These are phyloP conservation scores for Motacilla tschutschensis DNA, from an alignment of 2,113 vertebrate genomes.

Conservation along the genomic window DNA sequence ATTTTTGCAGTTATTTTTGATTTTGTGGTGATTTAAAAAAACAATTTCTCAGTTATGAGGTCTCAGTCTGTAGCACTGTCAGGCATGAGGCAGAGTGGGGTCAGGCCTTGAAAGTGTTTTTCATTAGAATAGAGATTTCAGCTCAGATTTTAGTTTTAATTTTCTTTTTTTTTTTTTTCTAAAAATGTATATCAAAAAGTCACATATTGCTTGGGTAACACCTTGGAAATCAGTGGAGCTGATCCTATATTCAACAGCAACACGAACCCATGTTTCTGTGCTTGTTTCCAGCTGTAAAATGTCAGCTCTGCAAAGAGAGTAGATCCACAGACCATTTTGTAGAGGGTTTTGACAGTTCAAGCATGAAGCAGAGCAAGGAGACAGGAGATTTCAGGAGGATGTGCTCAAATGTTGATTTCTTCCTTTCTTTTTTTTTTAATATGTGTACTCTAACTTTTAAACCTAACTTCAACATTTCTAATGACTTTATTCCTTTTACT, in stretches of 20 bases:
- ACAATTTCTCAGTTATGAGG: neutral
- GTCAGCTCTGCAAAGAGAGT: neutral
- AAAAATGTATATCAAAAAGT: neutral
- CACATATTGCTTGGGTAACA: neutral
- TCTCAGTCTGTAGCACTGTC: neutral
- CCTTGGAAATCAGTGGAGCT: neutral
- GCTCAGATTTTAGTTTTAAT: neutral
- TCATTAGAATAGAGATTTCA: neutral
- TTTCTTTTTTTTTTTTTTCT: neutral
- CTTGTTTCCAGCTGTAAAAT: neutral
- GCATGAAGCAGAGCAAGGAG: neutral
- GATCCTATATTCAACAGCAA: neutral
- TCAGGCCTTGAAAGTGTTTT: neutral
- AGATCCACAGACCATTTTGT: neutral
- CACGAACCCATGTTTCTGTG: neutral
- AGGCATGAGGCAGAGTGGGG: neutral
- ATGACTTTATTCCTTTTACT: neutral
- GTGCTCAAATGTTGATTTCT: neutral
- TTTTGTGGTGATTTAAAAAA: neutral
- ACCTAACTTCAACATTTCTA: neutral
- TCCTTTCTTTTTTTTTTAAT: neutral
- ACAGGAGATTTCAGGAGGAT: neutral
- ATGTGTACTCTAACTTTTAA: neutral
- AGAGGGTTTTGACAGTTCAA: neutral
- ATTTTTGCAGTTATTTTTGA: neutral